phyloP scores from a whole-genome alignment of 1,140 invertebrate species.

The Leguminivora glycinivorella region DNA sequence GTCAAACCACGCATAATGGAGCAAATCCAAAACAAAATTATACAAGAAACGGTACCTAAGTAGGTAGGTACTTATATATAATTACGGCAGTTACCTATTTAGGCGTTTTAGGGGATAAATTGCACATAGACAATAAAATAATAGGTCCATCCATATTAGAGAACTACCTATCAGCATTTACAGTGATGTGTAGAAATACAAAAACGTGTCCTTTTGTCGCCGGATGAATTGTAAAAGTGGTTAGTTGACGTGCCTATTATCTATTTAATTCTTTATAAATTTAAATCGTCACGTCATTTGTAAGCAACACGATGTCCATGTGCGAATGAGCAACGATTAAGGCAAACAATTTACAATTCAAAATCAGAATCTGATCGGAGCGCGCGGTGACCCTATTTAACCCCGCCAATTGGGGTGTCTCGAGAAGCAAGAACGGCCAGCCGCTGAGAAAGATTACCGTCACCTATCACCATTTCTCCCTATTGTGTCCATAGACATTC shows the following conservation, averaged over 20 bases:
- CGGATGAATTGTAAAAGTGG: background rate
- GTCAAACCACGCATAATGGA: too few relatives aligned
- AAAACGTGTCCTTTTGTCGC: background rate
- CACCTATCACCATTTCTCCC: constrained; percentile 75
- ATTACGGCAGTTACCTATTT: too few relatives aligned
- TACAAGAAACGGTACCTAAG: too few relatives aligned
- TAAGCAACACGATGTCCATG: background rate
- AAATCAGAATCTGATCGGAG: constrained; percentile 52
- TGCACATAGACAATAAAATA: too few relatives aligned
- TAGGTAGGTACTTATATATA: too few relatives aligned
- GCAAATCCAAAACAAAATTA: too few relatives aligned
- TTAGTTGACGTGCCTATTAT: background rate
- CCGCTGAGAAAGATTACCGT: constrained; percentile 71
- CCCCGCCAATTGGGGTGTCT: constrained; percentile 62
- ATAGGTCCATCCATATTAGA: too few relatives aligned
- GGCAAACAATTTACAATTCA: constrained; percentile 59
- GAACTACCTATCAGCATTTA: too few relatives aligned
- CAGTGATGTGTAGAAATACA: too few relatives aligned
- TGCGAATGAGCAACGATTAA: constrained; percentile 33
- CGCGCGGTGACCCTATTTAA: constrained; percentile 64
- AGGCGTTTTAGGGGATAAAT: too few relatives aligned
- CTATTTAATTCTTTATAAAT: background rate
- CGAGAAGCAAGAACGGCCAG: constrained; percentile 58
- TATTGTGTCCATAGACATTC: constrained; percentile 58
- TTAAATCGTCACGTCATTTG: constrained; percentile 18